Evolutionary conservation across 2,888 invertebrate genomes (phyloP).

Genomic region (Clitarchus hookeri): DNA sequence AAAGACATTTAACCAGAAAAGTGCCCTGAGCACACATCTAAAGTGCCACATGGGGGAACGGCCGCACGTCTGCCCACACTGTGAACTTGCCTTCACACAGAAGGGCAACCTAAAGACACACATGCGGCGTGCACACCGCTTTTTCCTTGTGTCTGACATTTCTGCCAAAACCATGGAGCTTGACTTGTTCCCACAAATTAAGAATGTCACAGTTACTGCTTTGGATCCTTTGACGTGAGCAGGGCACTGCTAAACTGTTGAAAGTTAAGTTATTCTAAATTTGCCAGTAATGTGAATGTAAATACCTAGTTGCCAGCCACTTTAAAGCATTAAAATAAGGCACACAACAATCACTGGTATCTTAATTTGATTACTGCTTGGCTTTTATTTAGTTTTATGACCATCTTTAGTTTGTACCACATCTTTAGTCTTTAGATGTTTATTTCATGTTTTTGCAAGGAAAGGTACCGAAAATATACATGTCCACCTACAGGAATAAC

Average conservation of each 20-base stretch:
- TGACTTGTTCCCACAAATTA: slow-evolving; percentile 28
- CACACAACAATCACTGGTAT: no score
- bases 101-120: slow-evolving; percentile 66
- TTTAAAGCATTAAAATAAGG: no score
- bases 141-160: slow-evolving; percentile 22
- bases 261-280: neutral
- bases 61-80: slow-evolving; percentile 62
- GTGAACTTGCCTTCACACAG: slow-evolving; percentile 63
- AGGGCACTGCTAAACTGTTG: neutral
- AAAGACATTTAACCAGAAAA: slow-evolving; percentile 64
- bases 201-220: neutral
- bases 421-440: no score
- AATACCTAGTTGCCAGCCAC: no score
- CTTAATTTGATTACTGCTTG: no score
- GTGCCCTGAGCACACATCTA: slow-evolving; percentile 63
- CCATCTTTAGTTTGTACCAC: no score
- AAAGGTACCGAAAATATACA: no score
- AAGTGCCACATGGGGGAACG: slow-evolving; percentile 62
- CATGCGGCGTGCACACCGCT: slow-evolving; percentile 59
- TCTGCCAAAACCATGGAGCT: slow-evolving; percentile 35
- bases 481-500: no score
- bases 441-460: no score
- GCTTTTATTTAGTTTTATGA: no score
- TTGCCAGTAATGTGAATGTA: no score
- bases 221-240: neutral